A percentile compares a stretch with the other conserved stretches of the same genome.
Conservation (phyloP, 2,797 vertebrate species). For the Spatula clypeata region DNA sequence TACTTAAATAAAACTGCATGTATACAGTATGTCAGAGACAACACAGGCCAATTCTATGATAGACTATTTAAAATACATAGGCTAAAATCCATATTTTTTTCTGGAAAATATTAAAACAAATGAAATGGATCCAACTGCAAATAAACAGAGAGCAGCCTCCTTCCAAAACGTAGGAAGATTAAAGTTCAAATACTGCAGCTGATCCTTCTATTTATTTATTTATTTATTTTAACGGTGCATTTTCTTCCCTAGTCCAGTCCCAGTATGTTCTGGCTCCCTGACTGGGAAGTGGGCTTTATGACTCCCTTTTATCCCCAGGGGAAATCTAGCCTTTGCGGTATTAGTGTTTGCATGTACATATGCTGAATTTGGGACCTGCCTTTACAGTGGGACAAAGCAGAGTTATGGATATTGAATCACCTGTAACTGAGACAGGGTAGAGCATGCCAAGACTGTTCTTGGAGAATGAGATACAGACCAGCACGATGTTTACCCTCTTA, state of each 20-base stretch:
- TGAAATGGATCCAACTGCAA: neutral
- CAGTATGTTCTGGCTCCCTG: neutral
- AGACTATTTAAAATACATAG: neutral
- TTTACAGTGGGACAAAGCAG: neutral
- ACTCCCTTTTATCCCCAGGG: neutral
- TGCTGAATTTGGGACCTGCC: neutral
- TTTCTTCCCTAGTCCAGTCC: neutral
- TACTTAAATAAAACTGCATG: conserved; percentile 66
- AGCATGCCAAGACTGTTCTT: neutral
- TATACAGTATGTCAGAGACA: conserved; percentile 36
- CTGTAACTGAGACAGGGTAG: neutral
- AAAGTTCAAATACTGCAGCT: neutral
- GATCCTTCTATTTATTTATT: neutral
- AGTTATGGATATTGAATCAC: neutral
- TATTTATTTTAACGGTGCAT: neutral
- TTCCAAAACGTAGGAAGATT: neutral
- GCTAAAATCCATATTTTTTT: neutral
- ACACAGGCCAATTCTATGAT: neutral
- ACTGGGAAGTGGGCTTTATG: neutral
- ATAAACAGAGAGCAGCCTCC: neutral
- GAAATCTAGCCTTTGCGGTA: neutral
- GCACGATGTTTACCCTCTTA: neutral
- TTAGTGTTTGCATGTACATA: neutral
- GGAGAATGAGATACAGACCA: neutral
- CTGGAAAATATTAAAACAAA: neutral